Evolutionary conservation across 1,140 invertebrate species (phyloP).

Genomic region (Gryllus bimaculatus): DNA sequence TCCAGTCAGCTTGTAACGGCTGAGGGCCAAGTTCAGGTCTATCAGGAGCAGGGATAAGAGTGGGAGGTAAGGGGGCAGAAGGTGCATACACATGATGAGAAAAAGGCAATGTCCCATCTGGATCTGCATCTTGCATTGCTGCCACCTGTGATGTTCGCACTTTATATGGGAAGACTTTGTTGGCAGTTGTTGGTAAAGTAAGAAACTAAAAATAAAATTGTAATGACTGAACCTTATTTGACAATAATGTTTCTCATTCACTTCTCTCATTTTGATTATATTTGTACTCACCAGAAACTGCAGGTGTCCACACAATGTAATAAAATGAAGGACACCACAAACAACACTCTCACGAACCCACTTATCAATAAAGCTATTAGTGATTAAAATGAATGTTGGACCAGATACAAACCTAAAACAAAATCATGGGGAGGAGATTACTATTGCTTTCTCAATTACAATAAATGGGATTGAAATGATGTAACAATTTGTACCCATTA

Average conservation of each 20-base stretch:
- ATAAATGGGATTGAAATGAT: background rate
- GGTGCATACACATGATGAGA: constrained; percentile 53
- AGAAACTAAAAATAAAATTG: constrained; percentile 46
- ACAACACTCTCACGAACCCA: constrained; percentile 88
- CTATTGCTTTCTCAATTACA: background rate
- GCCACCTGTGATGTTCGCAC: constrained; percentile 71
- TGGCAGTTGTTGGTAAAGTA: constrained; percentile 68
- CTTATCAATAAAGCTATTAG: constrained; percentile 71
- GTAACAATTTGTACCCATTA: background rate
- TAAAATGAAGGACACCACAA: constrained; percentile 63
- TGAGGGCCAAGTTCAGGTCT: background rate
- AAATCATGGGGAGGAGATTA: constrained; percentile 7
- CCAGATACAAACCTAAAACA: constrained; percentile 61
- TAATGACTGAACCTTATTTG: too few relatives aligned
- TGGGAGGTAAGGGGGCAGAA: constrained; percentile 41
- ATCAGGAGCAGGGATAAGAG: constrained; percentile 33
- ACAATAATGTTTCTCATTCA: too few relatives aligned
- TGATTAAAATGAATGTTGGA: constrained; percentile 68
- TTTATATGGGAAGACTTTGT: constrained; percentile 80
- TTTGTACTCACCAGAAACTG: constrained; percentile 57
- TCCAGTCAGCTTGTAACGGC: constrained; percentile 28
- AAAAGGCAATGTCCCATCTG: constrained; percentile 46
- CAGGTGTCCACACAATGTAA: constrained; percentile 66
- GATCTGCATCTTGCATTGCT: constrained; percentile 46
- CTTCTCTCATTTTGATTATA: background rate